Evolutionary conservation across 2,797 vertebrate genomes (phyloP), one percentile per base, ranked within the genome.

Genomic region (Cyprinella venusta): DNA sequence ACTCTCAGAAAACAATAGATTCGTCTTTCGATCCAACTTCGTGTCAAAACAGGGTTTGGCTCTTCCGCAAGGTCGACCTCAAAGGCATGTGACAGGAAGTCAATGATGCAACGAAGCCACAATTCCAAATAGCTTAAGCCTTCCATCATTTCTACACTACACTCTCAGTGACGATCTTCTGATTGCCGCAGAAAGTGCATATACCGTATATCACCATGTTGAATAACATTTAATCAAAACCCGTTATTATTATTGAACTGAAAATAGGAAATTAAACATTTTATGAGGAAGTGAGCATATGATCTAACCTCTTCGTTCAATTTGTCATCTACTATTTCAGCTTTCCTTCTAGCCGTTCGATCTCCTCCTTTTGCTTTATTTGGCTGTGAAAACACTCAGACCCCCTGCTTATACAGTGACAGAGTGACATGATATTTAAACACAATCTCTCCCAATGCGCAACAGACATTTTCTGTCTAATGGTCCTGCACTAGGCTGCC

Each of bases 11-110:
- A 87, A 86, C 63, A 87, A 80, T 85, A 21, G 67, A 88, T 85
- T 76, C 19, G 15, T 36, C 65, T 19, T 87, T 84, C 59, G 64
- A 84, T 85, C 81, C 76, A 81, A 71, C 79, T 84, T 80, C n/a
- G 61, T 85, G 84, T 86, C 84, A 81, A 64, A 80, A 36, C 71
- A 33, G 61, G 18, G 61, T 68, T 75, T 65, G 10, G 48, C 26
- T 75, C 18, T 16, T 80, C 82, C 15, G 15, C 69, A 82, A 85
- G 76, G 79, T 87, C 68, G 42, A 76, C 80, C 81, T 85, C 79
- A 85, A 86, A 86, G 85, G 52, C 79, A 79, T 70, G 77, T 13
- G 82, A 82, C 88, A 88, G 87, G 84, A 87, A 84, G 81, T 88
- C 87, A 87, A 79, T 84, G 81, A 67, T 52, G 69, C 76, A 76